A percentile compares a stretch with the other conserved stretches of the same genome.
Conservation (phyloP, 1,140 invertebrate species). For the Forficula auricularia region DNA sequence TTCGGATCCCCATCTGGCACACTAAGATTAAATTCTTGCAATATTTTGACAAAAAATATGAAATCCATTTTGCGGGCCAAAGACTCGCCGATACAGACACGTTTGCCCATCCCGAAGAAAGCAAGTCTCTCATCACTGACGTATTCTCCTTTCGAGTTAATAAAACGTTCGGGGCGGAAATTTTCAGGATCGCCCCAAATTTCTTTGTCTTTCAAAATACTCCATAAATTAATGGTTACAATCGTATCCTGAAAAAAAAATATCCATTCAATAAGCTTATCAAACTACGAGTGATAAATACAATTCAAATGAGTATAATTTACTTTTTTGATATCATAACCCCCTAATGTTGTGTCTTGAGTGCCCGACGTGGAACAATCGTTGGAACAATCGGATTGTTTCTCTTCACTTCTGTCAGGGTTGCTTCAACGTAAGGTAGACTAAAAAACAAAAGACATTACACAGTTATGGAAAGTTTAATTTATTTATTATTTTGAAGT, state of each 20-base stretch:
- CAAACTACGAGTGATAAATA: neutral
- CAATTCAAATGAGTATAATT: neutral
- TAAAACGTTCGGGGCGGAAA: conserved; percentile 38
- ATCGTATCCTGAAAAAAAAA: conserved; percentile 36
- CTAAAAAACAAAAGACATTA: conserved; percentile 21
- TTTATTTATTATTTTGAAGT: conserved; percentile 6
- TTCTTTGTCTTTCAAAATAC: conserved; percentile 43
- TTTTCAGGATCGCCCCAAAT: conserved; percentile 36
- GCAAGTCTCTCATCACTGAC: conserved; percentile 29
- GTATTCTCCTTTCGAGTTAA: conserved; percentile 29
- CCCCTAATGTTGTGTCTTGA: too few relatives aligned
- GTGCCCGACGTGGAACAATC: too few relatives aligned
- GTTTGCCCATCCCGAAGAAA: conserved; percentile 32
- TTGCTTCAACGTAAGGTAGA: conserved; percentile 41
- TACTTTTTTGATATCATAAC: neutral
- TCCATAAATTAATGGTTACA: conserved; percentile 45
- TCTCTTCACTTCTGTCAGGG: conserved; percentile 40
- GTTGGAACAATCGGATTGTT: conserved; percentile 8
- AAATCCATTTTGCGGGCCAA: conserved; percentile 19
- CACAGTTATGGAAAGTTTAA: too few relatives aligned
- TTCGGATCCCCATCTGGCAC: conserved; percentile 8
- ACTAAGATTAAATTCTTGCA: conserved; percentile 15
- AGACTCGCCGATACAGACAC: conserved; percentile 19
- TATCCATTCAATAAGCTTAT: conserved; percentile 2
- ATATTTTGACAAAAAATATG: conserved; percentile 17